Evolutionary conservation across 2,113 vertebrate genomes (phyloP).

Genomic region (Psettodes erumei): DNA sequence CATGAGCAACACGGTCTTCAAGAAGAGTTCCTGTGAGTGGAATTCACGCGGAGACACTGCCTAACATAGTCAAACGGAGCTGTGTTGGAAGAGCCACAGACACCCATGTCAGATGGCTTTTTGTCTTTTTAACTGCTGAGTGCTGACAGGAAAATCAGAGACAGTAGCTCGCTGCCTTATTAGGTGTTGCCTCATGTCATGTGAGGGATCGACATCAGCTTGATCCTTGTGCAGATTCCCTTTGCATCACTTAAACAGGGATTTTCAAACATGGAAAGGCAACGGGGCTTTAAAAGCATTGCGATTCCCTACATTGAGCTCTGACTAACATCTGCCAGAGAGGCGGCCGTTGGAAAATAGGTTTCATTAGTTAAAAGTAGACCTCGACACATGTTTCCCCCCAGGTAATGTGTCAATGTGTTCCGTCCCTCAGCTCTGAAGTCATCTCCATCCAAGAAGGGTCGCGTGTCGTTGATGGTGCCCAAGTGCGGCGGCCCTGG

Average conservation of each 20-base stretch:
- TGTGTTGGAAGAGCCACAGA: slow-evolving; percentile 15
- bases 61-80: slow-evolving; percentile 68
- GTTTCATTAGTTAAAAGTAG: neutral
- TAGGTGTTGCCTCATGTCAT: slow-evolving; percentile 43
- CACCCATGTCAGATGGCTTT: slow-evolving; percentile 42
- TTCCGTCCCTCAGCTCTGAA: slow-evolving; percentile 87
- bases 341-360: neutral
- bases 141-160: slow-evolving; percentile 48
- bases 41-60: slow-evolving; percentile 29
- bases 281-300: neutral
- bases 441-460: slow-evolving; percentile 97
- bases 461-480: slow-evolving; percentile 88
- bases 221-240: slow-evolving; percentile 11
- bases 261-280: neutral
- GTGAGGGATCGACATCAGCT: slow-evolving; percentile 4
- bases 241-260: neutral
- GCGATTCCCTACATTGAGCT: no score
- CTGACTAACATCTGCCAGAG: neutral
- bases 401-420: slow-evolving; percentile 5
- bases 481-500: slow-evolving; percentile 88
- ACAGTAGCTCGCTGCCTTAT: slow-evolving; percentile 50
- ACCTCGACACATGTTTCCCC: neutral
- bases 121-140: slow-evolving; percentile 40
- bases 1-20: slow-evolving; percentile 95
- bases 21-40: slow-evolving; percentile 95